Evolutionary conservation across 2,113 vertebrate species (phyloP), one percentile per base, ranked within the genome.

Genomic region (Chrysemys picta): DNA sequence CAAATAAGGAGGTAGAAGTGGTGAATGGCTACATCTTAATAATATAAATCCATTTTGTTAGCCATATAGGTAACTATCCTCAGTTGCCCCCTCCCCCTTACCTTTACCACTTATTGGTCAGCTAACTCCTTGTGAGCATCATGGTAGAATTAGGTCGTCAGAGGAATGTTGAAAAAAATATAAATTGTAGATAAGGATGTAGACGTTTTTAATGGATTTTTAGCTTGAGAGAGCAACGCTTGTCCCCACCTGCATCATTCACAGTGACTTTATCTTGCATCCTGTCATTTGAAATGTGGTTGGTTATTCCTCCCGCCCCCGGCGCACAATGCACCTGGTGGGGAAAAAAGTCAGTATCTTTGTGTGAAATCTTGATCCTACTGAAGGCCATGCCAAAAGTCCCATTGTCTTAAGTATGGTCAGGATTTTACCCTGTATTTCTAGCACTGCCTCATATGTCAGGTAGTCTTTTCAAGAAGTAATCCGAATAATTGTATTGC

Each of bases 161-260:
- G 57, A 72, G 69, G 49, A 91, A 69, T 80, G 53, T 6, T 89
- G n/a, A 92, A 82, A 85, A 95, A 29, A 93, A 84, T 91, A 84
- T 57, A 85, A 49, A 3, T 53, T 89, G 72, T 25, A 25, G 35
- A 13, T 5, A 11, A 87, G 81, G 56, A 38, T 0, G 0, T 38
- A 38, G 95, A 80, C 35, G 47, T 88, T 86, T 96, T 96, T 85
- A 92, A 86, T 94, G 79, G 45, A 38, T 56, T 10, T 90, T 91
- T 10, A 88, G 84, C 31, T 22, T 19, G 16, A 22, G 35, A 38
- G n/a, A 5, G 9, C 16, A 35, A 72, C 10, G 38, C 65, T 72
- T 38, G 65, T 69, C 65, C 65, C 9, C 35, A 35, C 65, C 19
- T 72, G 4, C n/a, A 72, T n/a, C 35, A 38, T 22, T 9, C 17